Conservation (phyloP, 1,140 invertebrate species). For the Orius insidiosus region DNA sequence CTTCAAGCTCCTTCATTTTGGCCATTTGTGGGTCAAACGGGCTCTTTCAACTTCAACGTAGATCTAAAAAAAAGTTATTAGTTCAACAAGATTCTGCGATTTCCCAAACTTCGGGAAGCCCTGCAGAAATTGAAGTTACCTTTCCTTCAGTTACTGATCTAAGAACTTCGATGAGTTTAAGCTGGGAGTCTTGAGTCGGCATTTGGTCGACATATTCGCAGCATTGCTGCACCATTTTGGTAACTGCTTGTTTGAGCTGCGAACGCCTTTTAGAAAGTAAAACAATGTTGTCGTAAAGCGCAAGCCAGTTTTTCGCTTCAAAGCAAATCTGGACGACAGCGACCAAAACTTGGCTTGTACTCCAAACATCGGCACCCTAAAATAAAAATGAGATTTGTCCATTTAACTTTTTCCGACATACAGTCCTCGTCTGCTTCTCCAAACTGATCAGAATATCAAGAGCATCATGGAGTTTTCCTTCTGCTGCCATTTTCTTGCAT, state of each 20-base stretch:
- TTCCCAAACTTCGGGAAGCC: too few species aligned
- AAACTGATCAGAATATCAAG: conserved; percentile 76
- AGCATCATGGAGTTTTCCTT: conserved; percentile 82
- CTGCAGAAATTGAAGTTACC: too few species aligned
- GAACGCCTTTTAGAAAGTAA: conserved; percentile 83
- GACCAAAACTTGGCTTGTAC: conserved; percentile 83
- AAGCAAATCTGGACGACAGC: conserved; percentile 88
- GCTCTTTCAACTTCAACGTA: conserved; percentile 99
- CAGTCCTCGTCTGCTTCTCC: conserved; percentile 92
- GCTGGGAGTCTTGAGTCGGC: conserved; percentile 72
- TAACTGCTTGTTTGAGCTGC: conserved; percentile 93
- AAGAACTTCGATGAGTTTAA: conserved; percentile 91
- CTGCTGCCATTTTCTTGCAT: conserved; percentile 69
- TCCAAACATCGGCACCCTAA: conserved; percentile 84
- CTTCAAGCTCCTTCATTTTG: conserved; percentile 84
- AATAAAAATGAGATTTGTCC: conserved; percentile 14
- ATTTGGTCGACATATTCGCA: conserved; percentile 88
- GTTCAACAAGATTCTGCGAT: too few species aligned
- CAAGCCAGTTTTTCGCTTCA: conserved; percentile 82
- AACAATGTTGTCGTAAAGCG: conserved; percentile 87
- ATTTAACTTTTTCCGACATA: conserved; percentile 24
- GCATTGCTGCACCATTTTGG: conserved; percentile 98
- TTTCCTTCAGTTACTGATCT: conserved; percentile 94
- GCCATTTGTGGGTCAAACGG: conserved; percentile 86
- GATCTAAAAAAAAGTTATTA: conserved; percentile 52